phyloP scores from a whole-genome alignment of 2,888 invertebrate species.

The Lissonota sp. region DNA sequence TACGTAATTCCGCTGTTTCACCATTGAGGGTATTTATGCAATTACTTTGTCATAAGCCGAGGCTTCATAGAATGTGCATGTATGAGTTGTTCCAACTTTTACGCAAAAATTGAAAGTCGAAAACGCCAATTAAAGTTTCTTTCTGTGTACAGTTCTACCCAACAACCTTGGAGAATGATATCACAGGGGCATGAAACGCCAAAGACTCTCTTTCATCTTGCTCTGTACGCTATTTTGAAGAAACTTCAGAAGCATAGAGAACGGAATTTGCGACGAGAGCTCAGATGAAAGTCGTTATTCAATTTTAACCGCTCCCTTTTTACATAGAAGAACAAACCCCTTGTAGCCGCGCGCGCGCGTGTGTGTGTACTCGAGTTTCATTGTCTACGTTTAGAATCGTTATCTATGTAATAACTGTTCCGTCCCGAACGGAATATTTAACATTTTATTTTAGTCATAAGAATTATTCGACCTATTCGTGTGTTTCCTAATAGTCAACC shows the following conservation, averaged over 20 bases:
- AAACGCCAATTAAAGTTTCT: constrained; percentile 12
- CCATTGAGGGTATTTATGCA: too few relatives aligned
- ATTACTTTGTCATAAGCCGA: neutral
- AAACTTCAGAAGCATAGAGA: constrained; percentile 5
- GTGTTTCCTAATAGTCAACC: too few relatives aligned
- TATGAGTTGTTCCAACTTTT: neutral
- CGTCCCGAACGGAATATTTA: too few relatives aligned
- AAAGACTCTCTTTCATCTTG: constrained; percentile 12
- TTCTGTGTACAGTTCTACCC: neutral
- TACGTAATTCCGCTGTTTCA: too few relatives aligned
- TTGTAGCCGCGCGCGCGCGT: too few relatives aligned
- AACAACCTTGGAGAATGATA: constrained; percentile 4
- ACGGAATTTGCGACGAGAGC: constrained; percentile 17
- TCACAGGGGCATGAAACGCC: constrained; percentile 9
- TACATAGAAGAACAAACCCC: neutral
- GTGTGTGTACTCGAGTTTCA: neutral
- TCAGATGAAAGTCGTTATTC: constrained; percentile 40
- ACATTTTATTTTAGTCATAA: too few relatives aligned
- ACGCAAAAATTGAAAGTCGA: constrained; percentile 20
- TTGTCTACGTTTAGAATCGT: neutral
- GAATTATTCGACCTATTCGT: too few relatives aligned
- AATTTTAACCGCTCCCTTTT: constrained; percentile 24
- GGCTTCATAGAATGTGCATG: neutral
- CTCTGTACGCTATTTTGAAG: constrained; percentile 1
- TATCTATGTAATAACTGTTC: neutral